Conservation (phyloP, 2,113 vertebrate species). For the Apus apus region DNA sequence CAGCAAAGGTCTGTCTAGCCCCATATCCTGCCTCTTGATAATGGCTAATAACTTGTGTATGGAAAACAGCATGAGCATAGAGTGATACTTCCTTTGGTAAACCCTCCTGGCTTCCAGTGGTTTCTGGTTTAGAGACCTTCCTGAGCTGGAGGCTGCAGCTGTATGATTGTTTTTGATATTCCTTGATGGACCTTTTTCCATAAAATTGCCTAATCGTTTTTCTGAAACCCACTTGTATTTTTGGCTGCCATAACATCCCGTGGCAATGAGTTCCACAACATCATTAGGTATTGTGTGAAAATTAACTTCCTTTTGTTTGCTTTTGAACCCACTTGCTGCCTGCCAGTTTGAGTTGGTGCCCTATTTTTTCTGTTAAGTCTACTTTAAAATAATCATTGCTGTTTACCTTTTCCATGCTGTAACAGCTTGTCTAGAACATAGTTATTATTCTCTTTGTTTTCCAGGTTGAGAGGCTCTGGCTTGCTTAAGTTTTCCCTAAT, state of each 20-base stretch:
- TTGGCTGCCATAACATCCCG: slow-evolving; percentile 60
- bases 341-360: slow-evolving; percentile 54
- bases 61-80: slow-evolving; percentile 24
- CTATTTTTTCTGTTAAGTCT: slow-evolving; percentile 32
- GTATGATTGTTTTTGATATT: slow-evolving; percentile 51
- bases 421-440: slow-evolving; percentile 3
- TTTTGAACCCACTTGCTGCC: neutral
- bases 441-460: slow-evolving; percentile 29
- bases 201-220: slow-evolving; percentile 30
- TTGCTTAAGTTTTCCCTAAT: neutral
- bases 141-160: slow-evolving; percentile 47
- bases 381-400: slow-evolving; percentile 44
- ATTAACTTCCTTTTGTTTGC: slow-evolving; percentile 62
- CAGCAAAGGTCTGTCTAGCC: slow-evolving; percentile 13
- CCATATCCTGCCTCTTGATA: slow-evolving; percentile 57
- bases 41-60: slow-evolving; percentile 30
- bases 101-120: slow-evolving; percentile 17
- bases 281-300: slow-evolving; percentile 61
- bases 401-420: slow-evolving; percentile 33
- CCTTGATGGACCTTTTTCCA: slow-evolving; percentile 56
- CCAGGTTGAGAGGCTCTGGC: neutral
- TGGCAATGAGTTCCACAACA: slow-evolving; percentile 63
- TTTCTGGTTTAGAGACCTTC: slow-evolving; percentile 54
- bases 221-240: slow-evolving; percentile 47
- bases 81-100: slow-evolving; percentile 59